Evolutionary conservation across 92 coral and sea anemone species (phyloP).

Genomic region (Zoanthus sociatus): DNA sequence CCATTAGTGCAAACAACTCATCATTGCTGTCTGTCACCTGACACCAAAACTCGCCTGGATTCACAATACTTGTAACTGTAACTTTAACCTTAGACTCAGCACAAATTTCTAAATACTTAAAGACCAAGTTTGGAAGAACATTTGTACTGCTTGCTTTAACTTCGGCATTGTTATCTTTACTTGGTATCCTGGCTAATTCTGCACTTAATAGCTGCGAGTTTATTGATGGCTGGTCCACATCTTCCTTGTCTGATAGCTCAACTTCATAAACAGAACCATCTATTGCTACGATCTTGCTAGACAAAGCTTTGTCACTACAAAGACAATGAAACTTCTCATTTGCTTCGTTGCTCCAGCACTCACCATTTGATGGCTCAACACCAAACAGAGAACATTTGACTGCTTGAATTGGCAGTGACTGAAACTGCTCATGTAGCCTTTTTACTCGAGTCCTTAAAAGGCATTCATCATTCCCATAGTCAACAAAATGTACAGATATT

Average conservation of each 20-base stretch:
- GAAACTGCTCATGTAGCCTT: conserved; percentile 68
- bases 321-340: conserved; percentile 58
- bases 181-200: conserved; percentile 1
- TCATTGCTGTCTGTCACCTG: conserved; percentile 52
- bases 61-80: conserved; percentile 72
- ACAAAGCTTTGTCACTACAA: conserved; percentile 50
- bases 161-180: no score
- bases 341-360: conserved; percentile 55
- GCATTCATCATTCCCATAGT: conserved; percentile 78
- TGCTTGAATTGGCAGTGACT: conserved; percentile 75
- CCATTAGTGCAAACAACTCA: conserved; percentile 55
- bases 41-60: conserved; percentile 77
- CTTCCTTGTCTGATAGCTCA: conserved; percentile 39
- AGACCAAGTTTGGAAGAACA: neutral
- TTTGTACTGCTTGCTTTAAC: neutral
- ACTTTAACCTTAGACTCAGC: conserved; percentile 20
- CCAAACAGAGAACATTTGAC: conserved; percentile 63
- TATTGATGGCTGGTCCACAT: conserved; percentile 7
- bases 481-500: conserved; percentile 75
- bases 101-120: neutral
- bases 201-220: conserved; percentile 22
- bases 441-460: conserved; percentile 63
- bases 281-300: neutral
- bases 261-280: conserved; percentile 10
- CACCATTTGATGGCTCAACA: conserved; percentile 55